Evolutionary conservation across 2,113 vertebrate species (phyloP), one percentile per base, ranked within the genome.

Genomic region (Oreotrochilus melanogaster): DNA sequence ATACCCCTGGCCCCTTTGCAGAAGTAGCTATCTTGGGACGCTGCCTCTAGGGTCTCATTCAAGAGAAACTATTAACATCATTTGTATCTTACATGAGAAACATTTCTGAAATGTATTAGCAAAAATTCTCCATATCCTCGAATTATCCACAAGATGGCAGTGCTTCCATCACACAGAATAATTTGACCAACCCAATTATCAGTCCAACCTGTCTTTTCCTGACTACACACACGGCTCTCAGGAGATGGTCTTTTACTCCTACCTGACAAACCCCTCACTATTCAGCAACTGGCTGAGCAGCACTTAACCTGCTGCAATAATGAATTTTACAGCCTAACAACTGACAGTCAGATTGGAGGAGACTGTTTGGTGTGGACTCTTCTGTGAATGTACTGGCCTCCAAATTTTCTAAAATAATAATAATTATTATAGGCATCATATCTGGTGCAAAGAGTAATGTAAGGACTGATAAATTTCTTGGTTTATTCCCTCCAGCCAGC

Each of bases 111-210:
- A 39, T 7, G 70, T 64, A 8, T 22, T 25, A 45, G 10, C 22
- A 67, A 60, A 58, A 86, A 19, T 17, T 22, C 22, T 42, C 42
- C 30, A 65, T 24, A 33, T 81, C 4, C 61, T 72, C 30, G 2
- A 64, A 71, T 25, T 51, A 65, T 30, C 97, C 97, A 97, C 96
- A 71, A 95, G 97, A 64, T 97, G 97, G 93, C 94, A 95, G 83
- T 91, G 64, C 48, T 92, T 71, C 62, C 80, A 92, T 31, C 89
- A 66, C 6, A 64, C 70, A 86, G 45, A 66, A 16, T 31, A 69
- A 76, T 4, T 70, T 56, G 51, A 54, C 21, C 79, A 54, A 78
- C 64, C 8, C 3, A 0, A 9, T 7, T 6, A 2, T 18, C 6
- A 1, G 5, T 14, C 31, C 31, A 54, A 24, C 18, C 43, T 33